These are phyloP conservation scores for Sebastes schlegelii DNA, from an alignment of 2,113 vertebrate genomes.

Conservation along the genomic window DNA sequence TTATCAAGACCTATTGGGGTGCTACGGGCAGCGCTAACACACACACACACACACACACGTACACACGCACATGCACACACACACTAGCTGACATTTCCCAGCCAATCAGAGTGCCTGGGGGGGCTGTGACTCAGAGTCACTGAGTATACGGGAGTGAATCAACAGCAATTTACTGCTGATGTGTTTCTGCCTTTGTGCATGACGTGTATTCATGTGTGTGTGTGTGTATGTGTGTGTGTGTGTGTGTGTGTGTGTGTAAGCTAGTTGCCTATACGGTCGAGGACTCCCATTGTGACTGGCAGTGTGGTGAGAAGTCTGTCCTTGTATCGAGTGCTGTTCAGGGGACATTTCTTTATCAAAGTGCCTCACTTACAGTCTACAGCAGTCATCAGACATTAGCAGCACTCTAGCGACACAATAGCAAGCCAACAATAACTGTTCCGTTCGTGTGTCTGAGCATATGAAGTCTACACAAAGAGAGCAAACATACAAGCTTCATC, in stretches of 20 bases:
- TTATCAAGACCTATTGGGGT: constrained; percentile 65
- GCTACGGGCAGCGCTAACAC: constrained; percentile 20
- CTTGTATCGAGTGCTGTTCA: background rate
- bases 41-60: constrained; percentile 23
- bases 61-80: constrained; percentile 20
- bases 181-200: constrained; percentile 29
- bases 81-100: background rate
- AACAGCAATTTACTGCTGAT: constrained; percentile 54
- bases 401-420: background rate
- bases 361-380: background rate
- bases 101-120: constrained; percentile 42
- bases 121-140: constrained; percentile 39
- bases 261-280: constrained; percentile 34
- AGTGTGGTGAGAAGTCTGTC: constrained; percentile 4
- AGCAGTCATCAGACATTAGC: background rate
- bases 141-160: constrained; percentile 32
- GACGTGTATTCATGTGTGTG: background rate
- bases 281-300: constrained; percentile 25
- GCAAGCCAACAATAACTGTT: background rate
- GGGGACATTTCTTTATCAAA: background rate
- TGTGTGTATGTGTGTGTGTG: background rate
- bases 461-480: no score
- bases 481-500: no score
- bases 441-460: background rate
- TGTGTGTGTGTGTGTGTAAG: background rate